phyloP scores from a whole-genome alignment of 2,888 invertebrate species.

The Flexamia atlantica region DNA sequence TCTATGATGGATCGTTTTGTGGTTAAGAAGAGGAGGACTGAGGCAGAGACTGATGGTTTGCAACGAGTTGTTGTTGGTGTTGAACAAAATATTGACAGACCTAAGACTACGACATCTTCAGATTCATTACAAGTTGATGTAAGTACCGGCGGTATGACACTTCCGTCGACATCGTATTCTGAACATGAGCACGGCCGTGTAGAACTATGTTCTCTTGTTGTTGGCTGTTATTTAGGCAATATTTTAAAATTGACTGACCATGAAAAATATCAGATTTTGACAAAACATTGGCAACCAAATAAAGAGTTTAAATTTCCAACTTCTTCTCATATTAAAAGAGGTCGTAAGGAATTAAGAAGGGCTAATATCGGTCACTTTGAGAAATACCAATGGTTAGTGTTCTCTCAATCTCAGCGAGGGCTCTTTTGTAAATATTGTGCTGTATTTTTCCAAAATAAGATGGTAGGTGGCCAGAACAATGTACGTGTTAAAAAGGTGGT shows the following conservation, averaged over 20 bases:
- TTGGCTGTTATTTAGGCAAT: not conserved
- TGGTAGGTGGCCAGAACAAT: not conserved
- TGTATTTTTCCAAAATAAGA: not conserved
- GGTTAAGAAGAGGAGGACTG: too few relatives aligned
- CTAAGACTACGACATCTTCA: too few relatives aligned
- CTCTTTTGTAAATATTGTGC: constrained; percentile 42
- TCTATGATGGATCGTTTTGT: too few relatives aligned
- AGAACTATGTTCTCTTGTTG: not conserved
- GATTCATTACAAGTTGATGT: too few relatives aligned
- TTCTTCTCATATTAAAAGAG: not conserved
- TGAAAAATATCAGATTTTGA: constrained; percentile 1
- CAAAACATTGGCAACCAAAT: not conserved
- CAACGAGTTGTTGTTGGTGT: too few relatives aligned
- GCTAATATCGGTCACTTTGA: not conserved
- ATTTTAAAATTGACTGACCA: not conserved
- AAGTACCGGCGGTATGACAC: too few relatives aligned
- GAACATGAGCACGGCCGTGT: too few relatives aligned
- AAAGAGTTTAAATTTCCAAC: constrained; percentile 15
- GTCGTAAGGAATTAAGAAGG: not conserved
- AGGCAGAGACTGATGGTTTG: too few relatives aligned
- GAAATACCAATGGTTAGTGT: constrained; percentile 10
- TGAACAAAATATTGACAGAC: too few relatives aligned
- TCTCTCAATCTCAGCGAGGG: not conserved
- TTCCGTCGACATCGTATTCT: too few relatives aligned
- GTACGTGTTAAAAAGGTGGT: constrained; percentile 10